Evolutionary conservation across 2,797 vertebrate species (phyloP).

Genomic region (Myoxocephalus aenaeus): DNA sequence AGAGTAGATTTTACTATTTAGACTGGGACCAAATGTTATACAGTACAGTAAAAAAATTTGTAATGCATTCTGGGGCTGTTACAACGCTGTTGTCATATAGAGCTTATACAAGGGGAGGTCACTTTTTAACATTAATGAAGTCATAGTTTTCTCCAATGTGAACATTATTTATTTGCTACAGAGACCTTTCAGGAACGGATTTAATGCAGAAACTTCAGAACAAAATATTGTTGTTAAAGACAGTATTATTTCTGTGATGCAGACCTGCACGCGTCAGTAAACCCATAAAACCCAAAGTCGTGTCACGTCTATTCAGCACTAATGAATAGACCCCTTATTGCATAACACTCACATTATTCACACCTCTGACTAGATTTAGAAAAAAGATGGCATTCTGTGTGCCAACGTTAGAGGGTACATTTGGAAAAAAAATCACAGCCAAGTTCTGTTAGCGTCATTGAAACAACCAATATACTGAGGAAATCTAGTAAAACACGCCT

Average conservation of each 20-base stretch:
- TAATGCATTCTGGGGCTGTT: not conserved
- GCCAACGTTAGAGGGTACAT: slow-evolving; percentile 28
- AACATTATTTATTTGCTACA: not conserved
- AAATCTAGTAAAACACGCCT: slow-evolving; percentile 4
- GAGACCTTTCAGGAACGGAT: not conserved
- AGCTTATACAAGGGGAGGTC: not conserved
- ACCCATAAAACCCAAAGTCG: not conserved
- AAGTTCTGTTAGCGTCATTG: slow-evolving; percentile 32
- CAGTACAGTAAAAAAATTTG: not conserved
- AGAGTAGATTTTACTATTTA: too few species aligned
- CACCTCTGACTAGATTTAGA: slow-evolving; percentile 27
- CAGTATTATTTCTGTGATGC: not conserved
- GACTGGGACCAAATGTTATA: too few species aligned
- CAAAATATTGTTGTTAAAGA: not conserved
- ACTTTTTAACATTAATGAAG: not conserved
- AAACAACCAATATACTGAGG: not conserved
- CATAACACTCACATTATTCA: slow-evolving; percentile 52
- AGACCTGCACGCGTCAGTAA: not conserved
- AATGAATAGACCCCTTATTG: slow-evolving; percentile 30
- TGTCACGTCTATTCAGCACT: not conserved
- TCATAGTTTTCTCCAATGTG: not conserved
- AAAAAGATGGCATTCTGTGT: not conserved
- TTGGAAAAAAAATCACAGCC: slow-evolving; percentile 38
- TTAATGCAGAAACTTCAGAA: not conserved
- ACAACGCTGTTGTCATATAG: not conserved